A percentile compares a stretch with the other conserved stretches of the same genome.
These are phyloP conservation scores for Oikopleura dioica DNA, from an alignment of 23 tunicate species.

Conservation along the genomic window DNA sequence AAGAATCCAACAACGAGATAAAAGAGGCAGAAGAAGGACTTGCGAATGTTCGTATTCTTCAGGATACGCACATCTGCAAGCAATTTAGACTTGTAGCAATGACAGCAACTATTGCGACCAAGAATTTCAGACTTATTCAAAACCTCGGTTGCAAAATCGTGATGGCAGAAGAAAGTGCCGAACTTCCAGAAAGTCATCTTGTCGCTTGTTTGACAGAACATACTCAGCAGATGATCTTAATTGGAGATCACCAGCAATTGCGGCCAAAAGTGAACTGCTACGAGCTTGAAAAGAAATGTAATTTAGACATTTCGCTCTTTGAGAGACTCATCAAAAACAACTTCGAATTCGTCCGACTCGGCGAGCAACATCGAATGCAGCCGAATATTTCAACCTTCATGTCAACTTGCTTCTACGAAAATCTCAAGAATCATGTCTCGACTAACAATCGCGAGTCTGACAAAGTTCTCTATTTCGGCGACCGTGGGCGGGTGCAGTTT, in stretches of 20 bases:
- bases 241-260: conserved; percentile 82
- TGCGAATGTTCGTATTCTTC: too few species aligned
- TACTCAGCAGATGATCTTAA: conserved; percentile 52
- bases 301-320: conserved; percentile 53
- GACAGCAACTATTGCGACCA: too few species aligned
- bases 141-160: conserved; percentile 14
- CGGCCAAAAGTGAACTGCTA: conserved; percentile 61
- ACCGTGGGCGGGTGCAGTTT: conserved; percentile 30
- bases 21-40: too few species aligned
- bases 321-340: conserved; percentile 38
- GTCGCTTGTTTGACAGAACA: conserved; percentile 52
- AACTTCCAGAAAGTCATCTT: conserved; percentile 68
- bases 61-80: too few species aligned
- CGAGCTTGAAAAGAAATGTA: conserved; percentile 37
- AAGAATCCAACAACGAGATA: too few species aligned
- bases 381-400: conserved; percentile 44
- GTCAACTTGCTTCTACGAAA: conserved; percentile 35
- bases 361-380: conserved; percentile 61
- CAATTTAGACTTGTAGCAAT: too few species aligned
- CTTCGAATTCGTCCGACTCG: conserved; percentile 19
- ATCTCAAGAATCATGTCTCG: conserved; percentile 31
- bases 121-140: not conserved
- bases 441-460: too few species aligned
- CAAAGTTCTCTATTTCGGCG: conserved; percentile 27
- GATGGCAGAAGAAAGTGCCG: conserved; percentile 80